Evolutionary conservation across 2,888 invertebrate genomes (phyloP), one percentile per base, ranked within the genome.

Genomic region (Tachina fera): DNA sequence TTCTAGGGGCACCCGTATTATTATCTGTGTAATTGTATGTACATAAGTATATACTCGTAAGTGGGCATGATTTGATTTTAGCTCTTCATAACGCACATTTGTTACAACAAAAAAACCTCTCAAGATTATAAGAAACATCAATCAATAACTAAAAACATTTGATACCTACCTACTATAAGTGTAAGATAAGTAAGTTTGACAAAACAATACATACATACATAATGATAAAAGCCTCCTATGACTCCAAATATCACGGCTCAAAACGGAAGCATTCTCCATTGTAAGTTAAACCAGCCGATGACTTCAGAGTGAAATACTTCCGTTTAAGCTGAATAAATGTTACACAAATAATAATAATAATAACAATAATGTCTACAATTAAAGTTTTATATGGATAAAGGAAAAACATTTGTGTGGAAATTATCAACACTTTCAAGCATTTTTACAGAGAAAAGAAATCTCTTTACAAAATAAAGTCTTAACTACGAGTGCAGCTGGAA

Each of bases 181-280:
- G 31, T 16, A 14, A 61, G 9, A 43, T n/a, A 60, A n/a, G 39
- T 16, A 60, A n/a, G 39, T 16, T 60, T 60, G 22, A 68, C 39
- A 53, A 47, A 65, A 53, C n/a, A 22, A 47, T 2, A 47, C n/a
- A 70, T 22, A 31, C 51, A n/a, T 67, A 31, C n/a, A 1, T n/a
- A n/a, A 61, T 31, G 47, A 51, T 3, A 51, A 56, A 31, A 45
- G 16, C 39, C 22, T 53, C 14, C 43, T 43, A 63, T 71, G 19
- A 65, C 65, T 72, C 13, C 14, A 16, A 14, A 56, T 41, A 74
- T 58, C 45, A 45, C 39, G 22, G 6, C 63, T 58, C 71, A 82
- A 82, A 76, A 71, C 82, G 82, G 82, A 82, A 82, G 63, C 83
- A 72, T 71, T 19, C 49, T 71, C n/a, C 61, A 49, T 60, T 58